Percentiles rank a stretch among this genome's conserved stretches.
Conservation (phyloP, 2,113 vertebrate species). For the Pituophis catenifer region DNA sequence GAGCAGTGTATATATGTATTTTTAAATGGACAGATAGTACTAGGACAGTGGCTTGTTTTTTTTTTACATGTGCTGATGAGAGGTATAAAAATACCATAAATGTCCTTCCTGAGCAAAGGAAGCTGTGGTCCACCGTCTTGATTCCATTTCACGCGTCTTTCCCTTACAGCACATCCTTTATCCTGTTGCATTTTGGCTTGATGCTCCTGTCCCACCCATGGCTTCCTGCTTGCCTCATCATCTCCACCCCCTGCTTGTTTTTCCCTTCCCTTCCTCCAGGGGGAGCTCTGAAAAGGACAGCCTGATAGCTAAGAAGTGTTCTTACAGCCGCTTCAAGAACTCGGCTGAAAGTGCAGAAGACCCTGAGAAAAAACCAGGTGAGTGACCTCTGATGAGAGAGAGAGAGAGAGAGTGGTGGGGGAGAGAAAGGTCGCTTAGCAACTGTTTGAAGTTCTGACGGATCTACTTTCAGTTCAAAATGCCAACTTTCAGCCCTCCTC, state of each 20-base stretch:
- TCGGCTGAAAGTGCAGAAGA: neutral
- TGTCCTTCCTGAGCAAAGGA: conserved; percentile 25
- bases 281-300: conserved; percentile 33
- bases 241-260: conserved; percentile 13
- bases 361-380: neutral
- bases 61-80: neutral
- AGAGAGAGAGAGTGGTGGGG: no score
- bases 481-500: neutral
- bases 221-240: conserved; percentile 34
- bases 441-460: neutral
- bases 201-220: conserved; percentile 16
- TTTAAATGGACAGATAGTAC: neutral
- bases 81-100: neutral
- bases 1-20: neutral
- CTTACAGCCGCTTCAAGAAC: conserved; percentile 65
- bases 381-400: neutral
- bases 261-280: conserved; percentile 53
- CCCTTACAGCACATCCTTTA: neutral
- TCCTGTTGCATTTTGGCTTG: neutral
- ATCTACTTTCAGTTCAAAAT: neutral
- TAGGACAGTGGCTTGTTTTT: neutral
- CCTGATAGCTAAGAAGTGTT: conserved; percentile 60
- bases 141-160: conserved; percentile 18
- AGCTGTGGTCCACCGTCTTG: neutral
- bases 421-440: neutral